Conservation (phyloP, 2,888 invertebrate genomes). For the Pomacea canaliculata region DNA sequence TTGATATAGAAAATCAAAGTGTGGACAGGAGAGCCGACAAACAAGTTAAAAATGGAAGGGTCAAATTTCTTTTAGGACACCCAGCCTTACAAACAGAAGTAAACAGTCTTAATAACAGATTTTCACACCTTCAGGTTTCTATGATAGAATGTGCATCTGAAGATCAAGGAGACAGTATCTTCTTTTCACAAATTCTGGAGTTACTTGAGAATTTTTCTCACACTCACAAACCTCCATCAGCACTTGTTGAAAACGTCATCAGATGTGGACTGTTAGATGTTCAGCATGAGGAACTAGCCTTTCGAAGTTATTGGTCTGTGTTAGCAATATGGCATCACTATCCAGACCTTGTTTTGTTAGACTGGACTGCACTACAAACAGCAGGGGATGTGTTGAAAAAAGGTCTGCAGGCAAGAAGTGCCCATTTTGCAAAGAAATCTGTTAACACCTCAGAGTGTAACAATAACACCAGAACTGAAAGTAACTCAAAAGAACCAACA, state of each 20-base stretch:
- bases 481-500: background rate
- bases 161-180: background rate
- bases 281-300: background rate
- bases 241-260: conserved; percentile 5
- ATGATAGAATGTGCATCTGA: conserved; percentile 4
- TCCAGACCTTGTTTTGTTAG: conserved; percentile 37
- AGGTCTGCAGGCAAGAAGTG: background rate
- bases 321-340: conserved; percentile 31
- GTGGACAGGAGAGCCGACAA: background rate
- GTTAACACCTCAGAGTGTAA: background rate
- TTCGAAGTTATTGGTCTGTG: background rate
- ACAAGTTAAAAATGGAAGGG: conserved; percentile 10
- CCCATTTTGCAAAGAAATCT: background rate
- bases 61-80: conserved; percentile 10
- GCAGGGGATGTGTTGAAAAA: conserved; percentile 9
- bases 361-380: conserved; percentile 29
- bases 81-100: conserved; percentile 4
- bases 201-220: conserved; percentile 11
- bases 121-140: background rate
- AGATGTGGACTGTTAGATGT: background rate
- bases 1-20: background rate
- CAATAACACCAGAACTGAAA: background rate
- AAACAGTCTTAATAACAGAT: background rate
- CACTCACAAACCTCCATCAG: conserved; percentile 5
- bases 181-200: conserved; percentile 7